Base-by-base conservation (phyloP, 2,113 vertebrate genomes). In the Ivindomyrus marchei region DNA sequence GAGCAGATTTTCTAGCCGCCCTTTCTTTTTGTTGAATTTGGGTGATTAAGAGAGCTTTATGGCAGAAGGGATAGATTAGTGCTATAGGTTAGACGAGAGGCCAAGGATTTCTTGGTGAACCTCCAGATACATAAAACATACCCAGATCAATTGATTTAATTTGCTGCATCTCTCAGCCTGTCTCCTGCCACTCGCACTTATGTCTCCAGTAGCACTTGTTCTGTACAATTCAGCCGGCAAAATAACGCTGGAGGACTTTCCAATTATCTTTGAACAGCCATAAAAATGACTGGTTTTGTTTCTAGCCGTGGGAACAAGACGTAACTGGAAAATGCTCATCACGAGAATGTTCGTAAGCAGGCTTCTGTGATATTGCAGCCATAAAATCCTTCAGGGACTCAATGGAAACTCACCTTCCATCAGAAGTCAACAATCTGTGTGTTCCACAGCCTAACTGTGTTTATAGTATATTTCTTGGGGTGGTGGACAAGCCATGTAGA, bases 71-170 rank as follows among this genome's bases (percentile, higher is more conserved):
- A 58, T 66, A 88, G 13, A 50, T 74, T 90, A 84, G 84, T 89
- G 49, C 39, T 86, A 85, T 88, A 86, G 90, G 88, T 91, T 89
- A 89, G 88, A 66, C 50, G 80, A 58, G 88, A 88, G 88, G 87
- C 83, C 90, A 91, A n/a, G 85, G 91, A 92, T 92, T 92, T 90
- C 36, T 58, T 53, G 36, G 31, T 87, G 62, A 66, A 3, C 87
- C 87, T 47, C 19, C 42, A 21, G 45, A 24, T 85, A 45, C 45
- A 88, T 31, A 66, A 88, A 62, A 88, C 56, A 88, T 88, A 45
- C 85, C 27, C 10, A 31, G 87, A 88, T 42, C 53, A 62, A 46
- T 62, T 45, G 46, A 66, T 50, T 88, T n/a, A 15, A 36, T 50
- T 88, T 46, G 17, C 52, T 46, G 8, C 50, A 19, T 88, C 56